Evolutionary conservation across 2,113 vertebrate genomes (phyloP), one percentile per base, ranked within the genome.

Genomic region (Ictidomys tridecemlineatus): DNA sequence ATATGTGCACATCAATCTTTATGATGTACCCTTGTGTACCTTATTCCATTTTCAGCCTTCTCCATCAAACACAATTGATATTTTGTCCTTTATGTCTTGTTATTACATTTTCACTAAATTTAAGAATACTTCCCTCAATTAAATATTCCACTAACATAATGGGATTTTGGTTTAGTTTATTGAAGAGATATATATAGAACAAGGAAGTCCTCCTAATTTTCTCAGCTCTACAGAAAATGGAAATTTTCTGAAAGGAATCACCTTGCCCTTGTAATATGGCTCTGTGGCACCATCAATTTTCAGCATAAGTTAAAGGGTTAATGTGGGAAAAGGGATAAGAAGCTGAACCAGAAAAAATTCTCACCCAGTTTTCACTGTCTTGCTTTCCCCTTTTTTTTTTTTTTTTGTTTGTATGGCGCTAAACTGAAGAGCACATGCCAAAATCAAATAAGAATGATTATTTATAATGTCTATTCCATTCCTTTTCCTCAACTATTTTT

Each of bases 161-260:
- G 79, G 69, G 22, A 24, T 91, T 85, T 93, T 73, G 39, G 42
- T 92, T 96, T 90, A 89, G 56, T 89, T 30, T 70, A 88, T 92
- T 89, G 86, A 93, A 92, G n/a, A 76, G 58, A 70, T 45, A 45
- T 45, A 70, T 45, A 45, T 45, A 56, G 37, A 12, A 91, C 48
- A 84, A 87, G 69, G 42, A 76, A 95, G 8, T 89, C 32, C 73
- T 95, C 56, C 45, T 96, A 88, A 95, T 95, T 92, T 77, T 92
- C 45, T 85, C 78, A n/a, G n/a, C n/a, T n/a, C 5, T 53, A 69
- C 69, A 74, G 24, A 93, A 96, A 93, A 88, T 77, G 16, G 56
- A 51, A 73, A 39, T 87, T 92, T 93, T 63, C 51, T 87, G 48
- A 89, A 39, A 65, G 70, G 78, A 76, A 4, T 34, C 14, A 77